Base-by-base conservation (phyloP, 2,797 vertebrate species). In the Remorina albescens region DNA sequence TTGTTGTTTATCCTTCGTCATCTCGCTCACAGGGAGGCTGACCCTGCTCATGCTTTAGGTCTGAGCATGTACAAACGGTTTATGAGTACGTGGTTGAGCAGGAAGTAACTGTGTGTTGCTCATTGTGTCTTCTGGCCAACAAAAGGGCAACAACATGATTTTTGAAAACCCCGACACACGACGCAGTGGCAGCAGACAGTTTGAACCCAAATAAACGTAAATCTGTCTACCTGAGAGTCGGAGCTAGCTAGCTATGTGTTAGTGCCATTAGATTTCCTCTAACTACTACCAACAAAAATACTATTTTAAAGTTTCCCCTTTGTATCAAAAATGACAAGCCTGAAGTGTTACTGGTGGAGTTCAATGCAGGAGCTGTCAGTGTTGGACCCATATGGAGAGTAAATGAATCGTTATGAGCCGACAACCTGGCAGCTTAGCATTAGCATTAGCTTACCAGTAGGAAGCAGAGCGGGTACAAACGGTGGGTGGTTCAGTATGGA, bases 361-460 rank as follows among this genome's bases (percentile, higher is more conserved):
- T n/a, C 15, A 28, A 11, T n/a, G 25, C 18, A 8, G 8, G 4
- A 25, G 8, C 8, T 11, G 25, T 15, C 18, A 34, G 26, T 8
- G 4, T 50, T 57, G 54, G 75, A 67, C 74, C 73, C 57, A 28
- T 11, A 15, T 0, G n/a, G 23, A 42, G 2, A 67, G 62, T 28
- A 54, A 15, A 12, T 41, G 9, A 30, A 58, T 12, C 60, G 16
- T 30, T 30, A 1, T 23, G 26, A 46, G 71, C 7, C 71, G 68
- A 63, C 68, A 81, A 57, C 26, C 73, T 37, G 44, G 25, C 39
- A 44, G 10, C 36, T 46, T 42, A 21, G 46, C 46, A 25, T 1
- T 39, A 76, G 37, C 72, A 32, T 6, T 8, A 50, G 28, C 72
- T 88, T 79, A 91, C 89, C 89, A 71, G 49, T 16, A 23, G 12